Evolutionary conservation across 2,888 invertebrate genomes (phyloP).

Genomic region (Heliconius hortense): DNA sequence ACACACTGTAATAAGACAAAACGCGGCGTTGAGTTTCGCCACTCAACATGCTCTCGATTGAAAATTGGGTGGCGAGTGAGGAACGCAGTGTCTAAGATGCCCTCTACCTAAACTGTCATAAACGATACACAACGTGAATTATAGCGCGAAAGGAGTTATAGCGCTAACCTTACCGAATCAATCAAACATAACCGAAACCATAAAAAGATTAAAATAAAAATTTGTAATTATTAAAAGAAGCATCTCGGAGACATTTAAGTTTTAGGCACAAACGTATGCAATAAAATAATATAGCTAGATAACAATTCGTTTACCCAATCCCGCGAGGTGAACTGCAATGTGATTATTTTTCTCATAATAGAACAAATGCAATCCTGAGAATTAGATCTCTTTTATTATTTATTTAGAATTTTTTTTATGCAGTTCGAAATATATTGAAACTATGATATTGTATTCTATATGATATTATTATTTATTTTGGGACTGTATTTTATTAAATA

Average conservation of each 20-base stretch:
- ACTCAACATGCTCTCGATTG: too few species aligned
- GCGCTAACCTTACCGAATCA: too few species aligned
- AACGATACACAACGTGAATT: too few species aligned
- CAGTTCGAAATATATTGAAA: neutral
- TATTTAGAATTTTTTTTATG: neutral
- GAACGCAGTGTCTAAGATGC: too few species aligned
- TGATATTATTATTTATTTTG: neutral
- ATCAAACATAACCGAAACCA: too few species aligned
- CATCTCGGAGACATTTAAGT: neutral
- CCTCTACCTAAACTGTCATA: too few species aligned
- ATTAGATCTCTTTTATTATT: constrained; percentile 6
- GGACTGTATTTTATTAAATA: neutral
- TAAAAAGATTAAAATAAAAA: too few species aligned
- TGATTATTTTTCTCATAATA: constrained; percentile 51
- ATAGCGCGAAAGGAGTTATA: too few species aligned
- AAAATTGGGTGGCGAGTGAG: too few species aligned
- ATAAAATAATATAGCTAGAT: constrained; percentile 34
- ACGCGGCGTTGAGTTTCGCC: too few species aligned
- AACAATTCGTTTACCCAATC: constrained; percentile 44
- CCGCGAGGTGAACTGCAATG: constrained; percentile 48
- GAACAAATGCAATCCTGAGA: constrained; percentile 43
- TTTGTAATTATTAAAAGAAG: neutral
- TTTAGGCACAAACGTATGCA: constrained; percentile 1
- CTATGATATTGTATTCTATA: neutral
- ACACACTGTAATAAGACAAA: too few species aligned